Evolutionary conservation across 2,888 invertebrate species (phyloP), one percentile per base, ranked within the genome.

Genomic region (Villa cingulata): DNA sequence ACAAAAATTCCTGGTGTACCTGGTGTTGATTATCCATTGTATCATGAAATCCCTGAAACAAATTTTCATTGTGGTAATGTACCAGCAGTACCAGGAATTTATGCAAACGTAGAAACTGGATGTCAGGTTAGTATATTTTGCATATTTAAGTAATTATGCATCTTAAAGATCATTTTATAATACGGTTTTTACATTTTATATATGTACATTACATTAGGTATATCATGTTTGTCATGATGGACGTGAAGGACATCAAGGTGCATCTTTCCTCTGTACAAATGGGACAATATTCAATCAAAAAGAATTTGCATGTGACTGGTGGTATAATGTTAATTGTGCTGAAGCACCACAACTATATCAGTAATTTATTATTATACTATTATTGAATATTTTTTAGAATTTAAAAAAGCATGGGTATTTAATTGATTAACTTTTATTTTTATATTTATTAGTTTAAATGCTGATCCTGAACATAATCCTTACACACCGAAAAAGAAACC

Each of bases 181-280:
- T 44, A 39, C 32, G 37, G 10, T 34, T n/a, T 34, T 34, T 19
- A 37, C 38, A 42, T 49, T 37, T 9, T 40, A 44, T 48, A n/a
- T n/a, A n/a, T n/a, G n/a, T n/a, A n/a, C n/a, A n/a, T n/a, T n/a
- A n/a, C n/a, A n/a, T n/a, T 65, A 86, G 84, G 88, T 84, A 1
- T 89, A 89, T 67, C 88, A 88, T 67, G 80, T 88, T 14, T 89
- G 89, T 59, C 86, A 89, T 61, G 87, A 88, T 58, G 87, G 87
- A 0, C 78, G 87, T 14, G 87, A 88, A 61, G 86, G 88, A 1
- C 77, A 85, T 57, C 84, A 86, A 59, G 87, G 88, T 0, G 84
- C 88, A 0, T 76, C 82, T 0, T 88, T 89, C 69, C 76, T 89
- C 4, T 89, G 89, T 68, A 81, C 86, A 44, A 88, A 89, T 59